Percentiles rank a stretch among this genome's conserved stretches.
These are phyloP conservation scores for Tretioscincus oriximinensis DNA, from an alignment of 2,113 vertebrate genomes.

Conservation along the genomic window DNA sequence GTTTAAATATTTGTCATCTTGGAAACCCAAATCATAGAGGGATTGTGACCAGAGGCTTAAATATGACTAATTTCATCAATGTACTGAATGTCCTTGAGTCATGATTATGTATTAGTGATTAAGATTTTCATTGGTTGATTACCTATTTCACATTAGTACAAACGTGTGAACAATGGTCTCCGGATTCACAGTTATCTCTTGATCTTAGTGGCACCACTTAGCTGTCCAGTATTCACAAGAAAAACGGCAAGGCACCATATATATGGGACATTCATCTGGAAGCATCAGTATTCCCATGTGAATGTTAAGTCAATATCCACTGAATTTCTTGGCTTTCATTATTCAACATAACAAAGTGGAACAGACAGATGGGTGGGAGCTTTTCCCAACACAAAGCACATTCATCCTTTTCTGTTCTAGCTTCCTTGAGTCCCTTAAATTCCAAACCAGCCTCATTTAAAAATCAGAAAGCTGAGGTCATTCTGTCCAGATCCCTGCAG, in stretches of 20 bases:
- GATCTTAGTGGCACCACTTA: background rate
- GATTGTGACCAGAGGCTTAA: background rate
- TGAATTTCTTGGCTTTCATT: background rate
- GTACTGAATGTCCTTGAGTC: background rate
- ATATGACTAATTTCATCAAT: background rate
- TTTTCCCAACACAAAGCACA: background rate
- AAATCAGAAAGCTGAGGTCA: constrained; percentile 15
- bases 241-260: background rate
- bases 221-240: background rate
- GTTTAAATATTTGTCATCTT: too few species aligned
- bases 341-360: background rate
- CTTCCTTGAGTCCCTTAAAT: constrained; percentile 15
- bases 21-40: background rate
- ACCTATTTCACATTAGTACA: background rate
- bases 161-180: background rate
- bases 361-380: background rate
- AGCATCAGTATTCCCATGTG: background rate
- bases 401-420: background rate
- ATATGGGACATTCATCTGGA: background rate
- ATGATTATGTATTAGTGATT: background rate
- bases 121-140: background rate
- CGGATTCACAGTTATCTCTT: background rate
- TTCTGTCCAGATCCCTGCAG: background rate
- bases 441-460: background rate
- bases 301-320: background rate